These are phyloP conservation scores for Theropithecus gelada DNA, from an alignment of 2,113 vertebrate genomes.

Conservation along the genomic window DNA sequence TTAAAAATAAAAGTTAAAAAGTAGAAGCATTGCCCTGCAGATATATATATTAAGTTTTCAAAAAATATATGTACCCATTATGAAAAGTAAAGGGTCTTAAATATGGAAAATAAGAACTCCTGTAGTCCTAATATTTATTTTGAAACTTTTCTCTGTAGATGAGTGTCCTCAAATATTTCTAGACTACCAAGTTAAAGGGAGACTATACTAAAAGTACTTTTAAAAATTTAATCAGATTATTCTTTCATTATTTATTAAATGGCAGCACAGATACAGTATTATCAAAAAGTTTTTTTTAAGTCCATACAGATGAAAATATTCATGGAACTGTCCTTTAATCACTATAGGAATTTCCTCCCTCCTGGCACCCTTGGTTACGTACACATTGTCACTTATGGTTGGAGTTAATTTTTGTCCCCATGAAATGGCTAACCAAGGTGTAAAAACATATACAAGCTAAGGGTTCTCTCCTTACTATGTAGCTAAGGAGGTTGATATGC, in stretches of 20 bases:
- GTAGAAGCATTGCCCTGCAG: too few species aligned
- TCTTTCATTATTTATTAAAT: background rate
- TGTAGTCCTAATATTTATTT: background rate
- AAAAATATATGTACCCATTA: too few species aligned
- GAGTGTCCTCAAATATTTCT: background rate
- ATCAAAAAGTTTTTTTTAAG: background rate
- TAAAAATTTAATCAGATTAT: background rate
- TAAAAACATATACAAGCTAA: constrained; percentile 19
- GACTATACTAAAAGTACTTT: background rate
- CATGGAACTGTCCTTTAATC: background rate
- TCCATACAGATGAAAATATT: background rate
- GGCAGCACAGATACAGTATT: background rate
- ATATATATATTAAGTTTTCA: too few species aligned
- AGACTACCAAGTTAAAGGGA: background rate
- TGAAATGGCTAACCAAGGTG: background rate
- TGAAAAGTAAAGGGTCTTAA: too few species aligned
- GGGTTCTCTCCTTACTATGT: background rate
- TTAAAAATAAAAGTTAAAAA: too few species aligned
- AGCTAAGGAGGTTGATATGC: background rate
- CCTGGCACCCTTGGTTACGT: background rate
- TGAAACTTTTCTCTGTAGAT: background rate
- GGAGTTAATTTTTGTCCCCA: constrained; percentile 4
- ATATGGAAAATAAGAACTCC: background rate
- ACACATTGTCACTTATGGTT: background rate
- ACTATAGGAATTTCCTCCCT: rapidly evolving